Evolutionary conservation across 2,888 invertebrate species (phyloP).

Genomic region (Tetramorium bicarinatum): DNA sequence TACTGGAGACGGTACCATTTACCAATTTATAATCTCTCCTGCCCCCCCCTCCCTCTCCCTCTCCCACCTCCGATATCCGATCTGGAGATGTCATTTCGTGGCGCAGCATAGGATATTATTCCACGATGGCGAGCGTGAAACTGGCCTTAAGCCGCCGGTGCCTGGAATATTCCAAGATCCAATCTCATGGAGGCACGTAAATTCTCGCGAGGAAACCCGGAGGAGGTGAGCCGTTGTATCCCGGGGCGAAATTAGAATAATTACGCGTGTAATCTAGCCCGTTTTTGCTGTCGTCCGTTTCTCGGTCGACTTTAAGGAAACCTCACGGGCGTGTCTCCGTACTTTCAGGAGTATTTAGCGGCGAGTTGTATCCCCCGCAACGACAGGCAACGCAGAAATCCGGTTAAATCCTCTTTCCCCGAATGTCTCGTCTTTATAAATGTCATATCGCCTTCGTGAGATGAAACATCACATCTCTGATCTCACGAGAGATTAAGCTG

Average conservation of each 20-base stretch:
- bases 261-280: conserved; percentile 66
- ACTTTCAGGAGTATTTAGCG: conserved; percentile 16
- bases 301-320: conserved; percentile 47
- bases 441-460: not conserved
- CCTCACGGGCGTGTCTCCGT: not conserved
- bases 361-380: not conserved
- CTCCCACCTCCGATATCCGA: conserved; percentile 33
- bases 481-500: not conserved
- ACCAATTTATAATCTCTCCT: not conserved
- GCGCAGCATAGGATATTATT: conserved; percentile 64
- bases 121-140: conserved; percentile 62
- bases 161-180: conserved; percentile 66
- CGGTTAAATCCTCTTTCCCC: not conserved
- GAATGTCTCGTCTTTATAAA: not conserved
- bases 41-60: not conserved
- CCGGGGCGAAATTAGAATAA: conserved; percentile 75
- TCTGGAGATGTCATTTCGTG: conserved; percentile 45
- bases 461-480: not conserved
- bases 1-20: not conserved
- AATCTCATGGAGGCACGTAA: conserved; percentile 70
- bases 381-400: not conserved
- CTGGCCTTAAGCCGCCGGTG: conserved; percentile 54
- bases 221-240: conserved; percentile 59
- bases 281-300: conserved; percentile 17
- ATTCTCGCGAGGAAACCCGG: conserved; percentile 58